Evolutionary conservation across 30 jellyfish, hydroid and myxozoan species (phyloP), one percentile per base, ranked within the genome.

Genomic region (Catostylus mosaicus): DNA sequence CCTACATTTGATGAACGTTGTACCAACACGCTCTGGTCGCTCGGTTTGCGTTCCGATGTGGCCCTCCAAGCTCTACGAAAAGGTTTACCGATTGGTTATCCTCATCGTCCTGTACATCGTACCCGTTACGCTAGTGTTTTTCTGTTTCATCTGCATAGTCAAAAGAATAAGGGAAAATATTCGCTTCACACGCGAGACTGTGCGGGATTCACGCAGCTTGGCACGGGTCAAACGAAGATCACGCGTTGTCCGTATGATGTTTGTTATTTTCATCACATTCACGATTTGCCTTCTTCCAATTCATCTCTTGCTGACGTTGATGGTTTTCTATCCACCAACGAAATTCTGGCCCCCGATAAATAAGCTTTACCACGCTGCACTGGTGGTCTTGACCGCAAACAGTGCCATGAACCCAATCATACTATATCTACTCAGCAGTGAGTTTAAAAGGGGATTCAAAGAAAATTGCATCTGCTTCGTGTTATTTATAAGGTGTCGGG

Each of bases 381-480:
- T 85, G 0, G 82, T 96, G 19, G 40, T 95, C 30, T 65, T 95
- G 7, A 48, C 89, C 30, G 85, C 96, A 62, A 88, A 95, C 84
- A 89, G 98, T 43, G 80, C 78, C 0, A 81, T 88, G 97, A 95
- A 95, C 63, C 99, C 99, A 59, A 76, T 95, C 73, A 95, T 95
- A 33, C 84, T 95, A 40, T 89, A 66, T 72, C 67, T 67, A 6
- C 80, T 95, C 63, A 89, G 99, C 68, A 73, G 86, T 52, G 97
- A 89, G 19, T 89, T 77, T 79, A 73, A 82, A 63, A 46, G 78
- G 19, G 97, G 97, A 30, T 89, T 88, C 82, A 80, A 64, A 20
- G 76, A 72, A n/a, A 51, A 88, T 27, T 80, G 90, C 66, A 30
- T 79, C 40, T 87, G 88, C 68, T 22, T 48, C 67, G 59, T 57